Conservation (phyloP, 1,140 invertebrate genomes). For the Polypedilum pembai region DNA sequence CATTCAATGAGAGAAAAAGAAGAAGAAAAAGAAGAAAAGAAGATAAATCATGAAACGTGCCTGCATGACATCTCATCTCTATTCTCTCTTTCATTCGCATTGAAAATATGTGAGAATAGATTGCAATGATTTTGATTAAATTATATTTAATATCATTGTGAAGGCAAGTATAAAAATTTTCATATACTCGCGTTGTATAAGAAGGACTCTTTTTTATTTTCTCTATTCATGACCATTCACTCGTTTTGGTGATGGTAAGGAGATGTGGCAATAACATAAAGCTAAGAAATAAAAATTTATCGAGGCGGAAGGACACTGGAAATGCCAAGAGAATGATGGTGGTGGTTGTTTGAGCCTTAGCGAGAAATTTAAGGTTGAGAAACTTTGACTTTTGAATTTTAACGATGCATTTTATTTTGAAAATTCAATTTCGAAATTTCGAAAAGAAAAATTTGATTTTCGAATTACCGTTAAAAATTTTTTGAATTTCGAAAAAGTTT, state of each 20-base stretch:
- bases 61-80: background rate
- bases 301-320: background rate
- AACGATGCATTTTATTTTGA: no score
- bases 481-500: no score
- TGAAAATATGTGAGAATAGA: background rate
- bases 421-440: no score
- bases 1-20: background rate
- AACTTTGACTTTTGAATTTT: no score
- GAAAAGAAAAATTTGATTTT: no score
- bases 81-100: background rate
- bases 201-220: background rate
- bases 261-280: background rate
- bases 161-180: background rate
- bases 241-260: background rate
- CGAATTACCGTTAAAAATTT: no score
- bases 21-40: background rate
- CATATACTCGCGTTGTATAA: background rate
- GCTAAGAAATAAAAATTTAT: conserved; percentile 19
- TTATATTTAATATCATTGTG: conserved; percentile 25
- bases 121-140: background rate
- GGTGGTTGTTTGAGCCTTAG: no score
- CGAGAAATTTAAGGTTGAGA: no score
- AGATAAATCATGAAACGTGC: background rate
- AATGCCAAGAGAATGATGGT: background rate
- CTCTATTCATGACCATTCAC: background rate